Percentiles rank a stretch among this genome's conserved stretches.
Evolutionary conservation across 2,888 invertebrate genomes (phyloP).

Genomic region (Andricus quercusramuli): DNA sequence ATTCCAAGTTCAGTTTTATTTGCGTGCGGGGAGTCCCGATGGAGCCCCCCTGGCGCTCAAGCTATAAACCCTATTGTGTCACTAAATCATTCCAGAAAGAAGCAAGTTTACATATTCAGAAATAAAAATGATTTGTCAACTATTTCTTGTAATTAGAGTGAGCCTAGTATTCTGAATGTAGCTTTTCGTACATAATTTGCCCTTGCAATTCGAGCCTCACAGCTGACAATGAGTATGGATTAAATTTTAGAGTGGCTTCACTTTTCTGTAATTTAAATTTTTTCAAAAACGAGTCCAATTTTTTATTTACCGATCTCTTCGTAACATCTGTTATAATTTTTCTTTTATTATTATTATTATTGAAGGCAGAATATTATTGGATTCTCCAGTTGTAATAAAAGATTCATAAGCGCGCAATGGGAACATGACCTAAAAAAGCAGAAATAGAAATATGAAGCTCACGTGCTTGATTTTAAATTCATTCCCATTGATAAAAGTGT

Average conservation of each 20-base stretch:
- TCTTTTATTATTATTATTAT: constrained; percentile 17
- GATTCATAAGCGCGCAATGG: constrained; percentile 16
- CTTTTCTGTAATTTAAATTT: neutral
- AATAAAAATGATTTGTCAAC: neutral
- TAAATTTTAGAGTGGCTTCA: neutral
- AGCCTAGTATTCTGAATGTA: no score
- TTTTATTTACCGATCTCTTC: neutral
- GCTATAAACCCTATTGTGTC: no score
- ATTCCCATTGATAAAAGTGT: constrained; percentile 37
- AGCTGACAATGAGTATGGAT: neutral
- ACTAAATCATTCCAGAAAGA: neutral
- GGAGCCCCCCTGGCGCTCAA: no score
- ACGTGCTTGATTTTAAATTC: constrained; percentile 33
- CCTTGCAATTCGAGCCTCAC: neutral
- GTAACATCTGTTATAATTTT: constrained; percentile 8
- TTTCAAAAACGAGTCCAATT: neutral
- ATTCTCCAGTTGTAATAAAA: constrained; percentile 29
- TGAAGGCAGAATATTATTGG: constrained; percentile 18
- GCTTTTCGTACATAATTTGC: neutral
- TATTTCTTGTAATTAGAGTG: neutral
- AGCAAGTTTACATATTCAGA: neutral
- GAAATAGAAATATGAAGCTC: constrained; percentile 31
- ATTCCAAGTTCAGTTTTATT: neutral
- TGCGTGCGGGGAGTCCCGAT: no score
- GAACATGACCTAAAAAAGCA: constrained; percentile 39